Conservation (phyloP, 64 coral and sea anemone genomes). For the Cladopsammia gracilis region DNA sequence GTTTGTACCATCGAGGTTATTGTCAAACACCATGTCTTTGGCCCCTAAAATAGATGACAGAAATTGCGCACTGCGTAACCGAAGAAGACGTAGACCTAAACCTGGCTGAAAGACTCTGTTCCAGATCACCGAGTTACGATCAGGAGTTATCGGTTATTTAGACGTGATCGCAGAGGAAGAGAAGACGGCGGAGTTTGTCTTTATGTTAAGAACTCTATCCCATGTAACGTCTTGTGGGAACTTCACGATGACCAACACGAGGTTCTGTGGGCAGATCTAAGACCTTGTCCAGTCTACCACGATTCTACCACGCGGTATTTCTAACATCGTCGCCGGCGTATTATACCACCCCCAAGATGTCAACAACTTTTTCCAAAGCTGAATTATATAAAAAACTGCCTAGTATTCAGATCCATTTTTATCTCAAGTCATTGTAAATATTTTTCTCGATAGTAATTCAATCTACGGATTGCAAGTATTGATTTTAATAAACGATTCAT, state of each 20-base stretch:
- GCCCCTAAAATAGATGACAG: constrained; percentile 49
- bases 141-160: neutral
- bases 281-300: too few relatives aligned
- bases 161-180: neutral
- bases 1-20: constrained; percentile 40
- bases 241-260: constrained; percentile 28
- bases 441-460: too few relatives aligned
- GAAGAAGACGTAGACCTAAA: too few relatives aligned
- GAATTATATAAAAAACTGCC: too few relatives aligned
- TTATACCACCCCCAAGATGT: too few relatives aligned
- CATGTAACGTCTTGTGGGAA: constrained; percentile 25
- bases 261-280: constrained; percentile 25
- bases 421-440: too few relatives aligned
- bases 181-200: constrained; percentile 26
- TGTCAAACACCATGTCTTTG: constrained; percentile 55
- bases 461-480: too few relatives aligned
- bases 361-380: too few relatives aligned
- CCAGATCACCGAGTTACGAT: neutral
- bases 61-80: neutral
- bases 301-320: too few relatives aligned
- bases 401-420: too few relatives aligned
- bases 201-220: constrained; percentile 26
- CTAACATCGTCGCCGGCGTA: too few relatives aligned
- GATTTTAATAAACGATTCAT: too few relatives aligned
- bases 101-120: neutral